Conservation (phyloP, 2,113 vertebrate species). For the Symphodus melops region DNA sequence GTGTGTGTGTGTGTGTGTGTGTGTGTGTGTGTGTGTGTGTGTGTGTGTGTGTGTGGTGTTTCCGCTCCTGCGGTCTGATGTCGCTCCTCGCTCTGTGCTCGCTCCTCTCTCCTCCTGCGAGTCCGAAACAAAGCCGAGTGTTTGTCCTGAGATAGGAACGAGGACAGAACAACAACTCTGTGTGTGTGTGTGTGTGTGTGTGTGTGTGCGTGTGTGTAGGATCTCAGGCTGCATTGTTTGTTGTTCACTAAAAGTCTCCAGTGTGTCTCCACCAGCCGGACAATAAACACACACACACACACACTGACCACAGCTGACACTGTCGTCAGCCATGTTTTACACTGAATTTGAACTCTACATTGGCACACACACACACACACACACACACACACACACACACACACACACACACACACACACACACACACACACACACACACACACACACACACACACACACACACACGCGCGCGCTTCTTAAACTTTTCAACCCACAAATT, state of each 20-base stretch:
- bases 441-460: background rate
- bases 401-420: background rate
- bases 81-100: background rate
- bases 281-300: background rate
- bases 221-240: conserved; percentile 35
- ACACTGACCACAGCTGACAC: background rate
- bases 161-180: background rate
- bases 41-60: background rate
- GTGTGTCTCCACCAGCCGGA: background rate
- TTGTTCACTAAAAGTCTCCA: conserved; percentile 22
- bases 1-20: too few relatives aligned
- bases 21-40: too few relatives aligned
- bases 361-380: background rate
- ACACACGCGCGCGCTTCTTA: background rate
- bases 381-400: background rate
- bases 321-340: conserved; percentile 1
- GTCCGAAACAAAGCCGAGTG: conserved; percentile 3
- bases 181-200: too few relatives aligned
- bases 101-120: background rate
- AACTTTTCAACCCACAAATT: conserved; percentile 1
- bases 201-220: background rate
- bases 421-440: background rate
- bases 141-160: conserved; percentile 16
- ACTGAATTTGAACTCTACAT: conserved; percentile 31
- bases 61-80: background rate